These are phyloP conservation scores for Xiphophorus maculatus DNA, from an alignment of 2,113 vertebrate genomes.

Conservation along the genomic window DNA sequence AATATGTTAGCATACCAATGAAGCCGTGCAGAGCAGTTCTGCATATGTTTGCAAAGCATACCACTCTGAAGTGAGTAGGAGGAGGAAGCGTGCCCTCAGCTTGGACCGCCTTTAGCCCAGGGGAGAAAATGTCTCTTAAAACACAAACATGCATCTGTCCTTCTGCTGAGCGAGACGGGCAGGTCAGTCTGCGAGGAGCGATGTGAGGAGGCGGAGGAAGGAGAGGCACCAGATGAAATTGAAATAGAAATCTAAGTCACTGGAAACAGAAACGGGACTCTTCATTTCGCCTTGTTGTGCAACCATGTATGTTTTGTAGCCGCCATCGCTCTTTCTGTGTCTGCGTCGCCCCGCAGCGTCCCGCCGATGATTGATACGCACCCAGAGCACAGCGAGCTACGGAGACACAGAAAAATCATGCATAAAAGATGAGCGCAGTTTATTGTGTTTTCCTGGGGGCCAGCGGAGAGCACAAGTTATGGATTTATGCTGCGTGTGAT, in stretches of 20 bases:
- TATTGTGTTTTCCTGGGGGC: slow-evolving; percentile 79
- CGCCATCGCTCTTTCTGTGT: slow-evolving; percentile 43
- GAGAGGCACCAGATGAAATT: slow-evolving; percentile 43
- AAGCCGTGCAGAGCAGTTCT: slow-evolving; percentile 22
- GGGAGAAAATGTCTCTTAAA: slow-evolving; percentile 50
- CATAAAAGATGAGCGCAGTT: slow-evolving; percentile 81
- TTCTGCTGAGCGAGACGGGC: slow-evolving; percentile 40
- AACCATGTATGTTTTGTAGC: slow-evolving; percentile 60
- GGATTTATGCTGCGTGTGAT: slow-evolving; percentile 68
- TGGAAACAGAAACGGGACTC: slow-evolving; percentile 68
- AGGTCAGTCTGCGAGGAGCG: slow-evolving; percentile 24
- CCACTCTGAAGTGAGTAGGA: slow-evolving; percentile 42
- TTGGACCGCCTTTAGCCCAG: slow-evolving; percentile 27
- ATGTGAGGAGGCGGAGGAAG: slow-evolving; percentile 3
- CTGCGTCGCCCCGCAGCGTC: slow-evolving; percentile 65
- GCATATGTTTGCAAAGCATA: not conserved
- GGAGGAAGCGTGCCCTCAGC: slow-evolving; percentile 28
- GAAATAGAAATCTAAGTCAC: slow-evolving; percentile 69
- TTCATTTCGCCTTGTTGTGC: slow-evolving; percentile 78
- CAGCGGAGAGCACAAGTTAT: slow-evolving; percentile 67
- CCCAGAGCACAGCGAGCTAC: slow-evolving; percentile 63
- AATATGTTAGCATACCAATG: slow-evolving; percentile 68
- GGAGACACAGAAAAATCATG: slow-evolving; percentile 69
- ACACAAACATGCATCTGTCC: slow-evolving; percentile 46
- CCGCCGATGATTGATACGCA: slow-evolving; percentile 77